A percentile compares a stretch with the other conserved stretches of the same genome.
phyloP scores from a whole-genome alignment of 2,797 vertebrate genomes.

The Pseudopleuronectes americanus region DNA sequence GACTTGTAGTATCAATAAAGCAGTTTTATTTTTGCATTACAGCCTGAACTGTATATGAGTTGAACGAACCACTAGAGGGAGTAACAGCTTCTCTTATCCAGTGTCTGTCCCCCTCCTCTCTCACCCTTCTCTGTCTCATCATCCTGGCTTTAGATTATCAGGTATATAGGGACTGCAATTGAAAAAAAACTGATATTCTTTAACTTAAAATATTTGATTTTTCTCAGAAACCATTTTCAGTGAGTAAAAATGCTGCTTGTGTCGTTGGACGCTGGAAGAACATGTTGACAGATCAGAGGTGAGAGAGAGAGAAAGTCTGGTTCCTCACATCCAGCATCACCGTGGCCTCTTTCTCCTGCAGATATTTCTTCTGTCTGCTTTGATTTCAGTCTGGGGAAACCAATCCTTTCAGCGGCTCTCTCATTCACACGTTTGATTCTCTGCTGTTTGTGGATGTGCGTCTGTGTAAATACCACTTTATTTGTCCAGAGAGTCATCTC shows the following conservation, averaged over 20 bases:
- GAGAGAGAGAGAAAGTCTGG: background rate
- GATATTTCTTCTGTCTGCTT: slow-evolving; percentile 6
- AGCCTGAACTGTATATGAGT: background rate
- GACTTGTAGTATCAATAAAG: too few species aligned
- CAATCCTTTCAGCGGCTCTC: slow-evolving; percentile 1
- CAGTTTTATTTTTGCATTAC: background rate
- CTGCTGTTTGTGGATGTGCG: background rate
- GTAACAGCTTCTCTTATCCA: slow-evolving; percentile 34
- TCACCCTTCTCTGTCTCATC: background rate
- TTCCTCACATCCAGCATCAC: background rate
- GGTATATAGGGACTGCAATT: background rate
- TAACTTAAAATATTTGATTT: background rate
- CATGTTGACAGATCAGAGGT: background rate
- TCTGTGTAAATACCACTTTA: slow-evolving; percentile 31
- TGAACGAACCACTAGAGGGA: slow-evolving; percentile 67
- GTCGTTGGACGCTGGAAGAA: too few species aligned
- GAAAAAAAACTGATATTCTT: background rate
- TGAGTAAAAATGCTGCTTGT: background rate
- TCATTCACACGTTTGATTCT: background rate
- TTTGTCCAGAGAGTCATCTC: slow-evolving; percentile 28
- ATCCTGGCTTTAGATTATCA: background rate
- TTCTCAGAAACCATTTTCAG: background rate
- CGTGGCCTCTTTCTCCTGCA: background rate
- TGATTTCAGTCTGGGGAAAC: slow-evolving; percentile 1
- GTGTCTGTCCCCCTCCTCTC: background rate